Conservation (phyloP, 1,140 invertebrate species). For the Drosophila bocki region DNA sequence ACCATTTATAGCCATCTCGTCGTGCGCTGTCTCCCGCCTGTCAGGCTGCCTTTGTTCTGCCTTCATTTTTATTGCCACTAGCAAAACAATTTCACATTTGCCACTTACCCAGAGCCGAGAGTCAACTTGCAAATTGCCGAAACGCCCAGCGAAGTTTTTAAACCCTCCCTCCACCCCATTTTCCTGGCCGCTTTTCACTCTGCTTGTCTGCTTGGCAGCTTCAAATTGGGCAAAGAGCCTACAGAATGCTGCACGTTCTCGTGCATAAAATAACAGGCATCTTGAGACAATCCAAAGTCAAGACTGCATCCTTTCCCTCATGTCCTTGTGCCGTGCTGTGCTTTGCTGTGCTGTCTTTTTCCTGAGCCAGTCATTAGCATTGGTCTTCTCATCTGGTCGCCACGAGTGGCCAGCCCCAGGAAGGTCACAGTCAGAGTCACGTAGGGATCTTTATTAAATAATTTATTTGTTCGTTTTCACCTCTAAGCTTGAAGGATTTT, state of each 20-base stretch:
- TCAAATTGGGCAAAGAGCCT: constrained; percentile 44
- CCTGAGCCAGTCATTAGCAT: constrained; percentile 38
- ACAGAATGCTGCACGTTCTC: constrained; percentile 42
- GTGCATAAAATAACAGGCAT: constrained; percentile 31
- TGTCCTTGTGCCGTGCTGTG: not conserved
- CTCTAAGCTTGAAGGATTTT: constrained; percentile 20
- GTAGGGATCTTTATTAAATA: constrained; percentile 48
- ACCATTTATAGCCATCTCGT: constrained; percentile 69
- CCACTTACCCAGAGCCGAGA: constrained; percentile 38
- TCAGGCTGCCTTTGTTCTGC: constrained; percentile 47
- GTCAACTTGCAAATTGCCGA: constrained; percentile 54
- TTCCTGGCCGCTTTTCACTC: not conserved
- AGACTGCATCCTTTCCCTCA: constrained; percentile 24
- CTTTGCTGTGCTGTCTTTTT: not conserved
- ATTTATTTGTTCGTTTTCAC: constrained; percentile 37
- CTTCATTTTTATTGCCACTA: constrained; percentile 61
- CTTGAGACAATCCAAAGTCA: constrained; percentile 40
- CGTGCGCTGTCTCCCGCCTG: constrained; percentile 47
- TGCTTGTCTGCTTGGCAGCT: not conserved
- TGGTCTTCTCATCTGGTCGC: constrained; percentile 20
- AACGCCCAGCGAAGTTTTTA: constrained; percentile 37
- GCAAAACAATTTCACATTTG: constrained; percentile 63
- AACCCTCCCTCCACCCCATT: not conserved
- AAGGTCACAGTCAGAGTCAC: constrained; percentile 48
- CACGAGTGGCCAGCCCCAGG: constrained; percentile 12